phyloP scores from a whole-genome alignment of 2,888 invertebrate genomes.

The Eristalinus aeneus region DNA sequence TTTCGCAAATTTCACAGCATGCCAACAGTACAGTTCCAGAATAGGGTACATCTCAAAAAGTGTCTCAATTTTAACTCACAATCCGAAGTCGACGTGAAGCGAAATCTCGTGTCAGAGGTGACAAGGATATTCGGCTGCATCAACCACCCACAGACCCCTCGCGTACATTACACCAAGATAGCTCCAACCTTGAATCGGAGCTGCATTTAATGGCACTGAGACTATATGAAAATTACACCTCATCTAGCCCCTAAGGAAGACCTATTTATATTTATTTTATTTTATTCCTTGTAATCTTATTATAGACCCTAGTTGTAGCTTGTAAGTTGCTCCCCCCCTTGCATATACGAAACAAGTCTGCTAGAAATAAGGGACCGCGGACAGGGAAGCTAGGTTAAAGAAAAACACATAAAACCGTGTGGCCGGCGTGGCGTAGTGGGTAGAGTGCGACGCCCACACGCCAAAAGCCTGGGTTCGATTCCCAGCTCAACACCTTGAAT shows the following conservation, averaged over 20 bases:
- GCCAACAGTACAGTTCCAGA: slow-evolving; percentile 41
- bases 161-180: slow-evolving; percentile 8
- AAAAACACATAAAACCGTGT: neutral
- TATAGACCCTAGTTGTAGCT: slow-evolving; percentile 3
- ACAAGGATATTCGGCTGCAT: neutral
- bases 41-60: neutral
- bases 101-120: neutral
- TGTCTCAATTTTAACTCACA: neutral
- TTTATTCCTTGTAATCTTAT: slow-evolving; percentile 1
- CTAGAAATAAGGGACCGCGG: neutral
- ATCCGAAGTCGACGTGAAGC: neutral
- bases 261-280: slow-evolving; percentile 56
- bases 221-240: slow-evolving; percentile 6
- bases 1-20: neutral
- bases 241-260: slow-evolving; percentile 19
- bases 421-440: no score
- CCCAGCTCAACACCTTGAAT: no score
- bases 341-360: neutral
- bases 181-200: slow-evolving; percentile 22
- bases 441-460: no score
- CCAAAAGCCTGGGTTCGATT: no score
- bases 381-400: neutral
- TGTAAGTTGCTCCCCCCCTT: neutral
- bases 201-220: slow-evolving; percentile 44
- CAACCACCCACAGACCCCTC: neutral